phyloP scores from a whole-genome alignment of 2,797 vertebrate species.

The Mus minutoides region DNA sequence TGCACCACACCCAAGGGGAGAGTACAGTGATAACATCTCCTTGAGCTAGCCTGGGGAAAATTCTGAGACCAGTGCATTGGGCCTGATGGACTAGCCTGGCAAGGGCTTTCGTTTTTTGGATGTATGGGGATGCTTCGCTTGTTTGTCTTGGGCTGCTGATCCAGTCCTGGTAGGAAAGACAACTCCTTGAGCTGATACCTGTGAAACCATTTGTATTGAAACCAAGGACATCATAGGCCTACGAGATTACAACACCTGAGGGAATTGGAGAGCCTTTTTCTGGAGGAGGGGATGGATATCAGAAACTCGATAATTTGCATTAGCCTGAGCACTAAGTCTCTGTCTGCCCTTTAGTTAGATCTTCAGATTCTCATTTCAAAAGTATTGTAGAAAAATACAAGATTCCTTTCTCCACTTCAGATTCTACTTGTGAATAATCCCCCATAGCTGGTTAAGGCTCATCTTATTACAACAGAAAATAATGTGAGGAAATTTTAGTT shows the following conservation, averaged over 20 bases:
- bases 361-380: background rate
- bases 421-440: background rate
- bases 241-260: background rate
- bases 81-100: background rate
- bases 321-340: background rate
- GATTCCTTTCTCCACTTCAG: background rate
- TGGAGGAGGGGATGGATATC: background rate
- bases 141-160: background rate
- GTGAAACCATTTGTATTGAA: background rate
- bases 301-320: background rate
- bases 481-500: slow-evolving; percentile 21
- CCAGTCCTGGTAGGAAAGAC: background rate
- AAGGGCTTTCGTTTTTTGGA: background rate
- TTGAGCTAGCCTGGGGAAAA: background rate
- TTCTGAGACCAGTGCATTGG: background rate
- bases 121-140: background rate
- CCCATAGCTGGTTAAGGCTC: background rate
- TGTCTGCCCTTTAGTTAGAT: background rate
- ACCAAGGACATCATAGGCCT: background rate
- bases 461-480: background rate
- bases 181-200: background rate
- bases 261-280: background rate
- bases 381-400: background rate
- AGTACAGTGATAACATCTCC: background rate
- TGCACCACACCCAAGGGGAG: background rate